Base-by-base conservation (phyloP, 2,888 invertebrate species). In the Agonopterix arenella region DNA sequence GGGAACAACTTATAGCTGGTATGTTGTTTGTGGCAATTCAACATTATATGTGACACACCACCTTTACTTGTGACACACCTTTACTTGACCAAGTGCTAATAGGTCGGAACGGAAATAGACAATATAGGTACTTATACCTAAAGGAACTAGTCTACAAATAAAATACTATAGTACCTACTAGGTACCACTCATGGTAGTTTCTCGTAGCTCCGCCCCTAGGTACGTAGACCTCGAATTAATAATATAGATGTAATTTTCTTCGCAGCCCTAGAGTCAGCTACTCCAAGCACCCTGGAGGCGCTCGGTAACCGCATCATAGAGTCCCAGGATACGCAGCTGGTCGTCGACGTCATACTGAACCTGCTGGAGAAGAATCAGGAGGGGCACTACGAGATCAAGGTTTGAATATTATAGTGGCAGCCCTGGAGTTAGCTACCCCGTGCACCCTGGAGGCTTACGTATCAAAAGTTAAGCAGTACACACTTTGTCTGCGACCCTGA, bases 311-410 rank as follows among this genome's bases (percentile, higher is more conserved):
- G 72, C 53, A 80, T 89, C 56, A 89, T 89, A n/a, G 75, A 79
- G 52, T 76, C 71, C 1, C 84, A 82, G 47, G 80, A 85, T 69
- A 76, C 89, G 41, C 70, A 70, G 46, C 60, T 82, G 40, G 72
- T 88, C 18, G 83, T 86, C 10, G 85, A 84, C 59, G 86, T 83
- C 55, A 80, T 89, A 61, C 77, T 83, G 4, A 68, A 74, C 2
- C 67, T 89, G 46, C 71, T 90, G 42, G 85, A 86, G 72, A 79
- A 73, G 56, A 85, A 82, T 62, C 89, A 88, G 59, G 76, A 81
- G 4, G 85, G 84, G 0, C 61, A 66, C 36, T 85, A 84, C 52
- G 84, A 86, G 46, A 52, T 64, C 1, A 69, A 69, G 62, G 82
- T 82, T n/a, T n/a, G 40, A 3, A 40, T n/a, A 38, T 2, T n/a